Conservation (phyloP, 2,113 vertebrate genomes). For the Pteropus alecto region DNA sequence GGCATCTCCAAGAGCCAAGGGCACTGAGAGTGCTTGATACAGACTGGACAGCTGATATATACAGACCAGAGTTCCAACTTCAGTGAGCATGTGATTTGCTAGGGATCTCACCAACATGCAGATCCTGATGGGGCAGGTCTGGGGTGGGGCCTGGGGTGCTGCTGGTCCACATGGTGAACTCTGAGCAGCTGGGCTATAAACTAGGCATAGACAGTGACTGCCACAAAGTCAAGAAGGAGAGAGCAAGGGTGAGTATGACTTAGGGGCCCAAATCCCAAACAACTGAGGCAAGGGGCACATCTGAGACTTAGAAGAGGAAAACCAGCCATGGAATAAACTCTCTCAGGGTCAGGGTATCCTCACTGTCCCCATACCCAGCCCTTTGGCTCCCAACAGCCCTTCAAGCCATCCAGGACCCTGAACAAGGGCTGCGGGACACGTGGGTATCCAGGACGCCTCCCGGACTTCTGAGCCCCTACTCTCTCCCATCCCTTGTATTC, state of each 20-base stretch:
- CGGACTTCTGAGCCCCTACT: background rate
- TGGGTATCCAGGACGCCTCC: rapidly evolving
- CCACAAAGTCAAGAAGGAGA: background rate
- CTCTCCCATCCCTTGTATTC: background rate
- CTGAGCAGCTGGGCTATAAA: background rate
- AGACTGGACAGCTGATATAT: background rate
- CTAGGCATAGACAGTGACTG: background rate
- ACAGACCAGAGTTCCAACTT: background rate
- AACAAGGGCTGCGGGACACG: background rate
- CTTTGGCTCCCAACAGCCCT: background rate
- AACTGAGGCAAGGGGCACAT: background rate
- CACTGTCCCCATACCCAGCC: background rate
- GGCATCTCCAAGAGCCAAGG: background rate
- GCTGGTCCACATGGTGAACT: background rate
- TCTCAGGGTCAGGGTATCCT: background rate
- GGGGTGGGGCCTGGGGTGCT: background rate
- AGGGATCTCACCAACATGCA: background rate
- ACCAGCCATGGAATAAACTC: background rate
- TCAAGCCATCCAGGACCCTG: background rate
- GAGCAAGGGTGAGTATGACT: background rate
- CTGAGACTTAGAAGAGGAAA: background rate
- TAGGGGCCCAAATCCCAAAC: background rate
- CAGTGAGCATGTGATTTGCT: rapidly evolving
- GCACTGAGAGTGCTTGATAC: background rate
- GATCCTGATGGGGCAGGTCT: rapidly evolving